These are phyloP conservation scores for Drosophila emarginata DNA, from an alignment of 2,888 invertebrate genomes.

Conservation along the genomic window DNA sequence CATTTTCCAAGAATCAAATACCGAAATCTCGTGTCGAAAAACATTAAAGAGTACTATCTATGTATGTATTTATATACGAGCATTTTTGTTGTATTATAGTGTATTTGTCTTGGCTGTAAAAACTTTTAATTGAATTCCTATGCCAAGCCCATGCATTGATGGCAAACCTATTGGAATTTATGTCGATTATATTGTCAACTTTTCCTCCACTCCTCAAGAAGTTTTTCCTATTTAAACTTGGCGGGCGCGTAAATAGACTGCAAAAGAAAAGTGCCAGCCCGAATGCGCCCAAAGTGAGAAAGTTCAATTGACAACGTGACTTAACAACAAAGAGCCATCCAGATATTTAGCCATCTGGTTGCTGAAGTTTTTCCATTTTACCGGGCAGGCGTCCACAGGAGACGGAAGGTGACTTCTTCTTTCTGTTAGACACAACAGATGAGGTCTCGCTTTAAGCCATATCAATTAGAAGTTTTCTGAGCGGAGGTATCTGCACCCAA, in stretches of 20 bases:
- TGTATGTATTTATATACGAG: not conserved
- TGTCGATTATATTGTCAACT: slow-evolving; percentile 76
- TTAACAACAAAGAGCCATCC: slow-evolving; percentile 45
- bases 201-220: slow-evolving; percentile 50
- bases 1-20: slow-evolving; percentile 30
- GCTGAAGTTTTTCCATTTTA: slow-evolving; percentile 60
- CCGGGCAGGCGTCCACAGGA: slow-evolving; percentile 35
- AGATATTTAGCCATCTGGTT: slow-evolving; percentile 21
- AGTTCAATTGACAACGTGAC: slow-evolving; percentile 74
- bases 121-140: slow-evolving; percentile 72
- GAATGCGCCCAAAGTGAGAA: slow-evolving; percentile 17
- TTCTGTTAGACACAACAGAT: slow-evolving; percentile 35
- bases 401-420: slow-evolving; percentile 28
- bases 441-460: slow-evolving; percentile 59
- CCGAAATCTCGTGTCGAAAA: slow-evolving; percentile 15
- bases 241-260: slow-evolving; percentile 60
- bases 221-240: slow-evolving; percentile 74
- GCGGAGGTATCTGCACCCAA: slow-evolving; percentile 49
- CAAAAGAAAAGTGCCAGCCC: slow-evolving; percentile 42
- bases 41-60: slow-evolving; percentile 1
- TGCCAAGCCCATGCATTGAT: slow-evolving; percentile 33
- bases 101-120: slow-evolving; percentile 33
- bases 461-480: slow-evolving; percentile 75
- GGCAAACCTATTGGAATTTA: slow-evolving; percentile 71
- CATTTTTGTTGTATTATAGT: slow-evolving; percentile 17